Conservation (phyloP, 2,888 invertebrate species). For the Cheilosia pagana region DNA sequence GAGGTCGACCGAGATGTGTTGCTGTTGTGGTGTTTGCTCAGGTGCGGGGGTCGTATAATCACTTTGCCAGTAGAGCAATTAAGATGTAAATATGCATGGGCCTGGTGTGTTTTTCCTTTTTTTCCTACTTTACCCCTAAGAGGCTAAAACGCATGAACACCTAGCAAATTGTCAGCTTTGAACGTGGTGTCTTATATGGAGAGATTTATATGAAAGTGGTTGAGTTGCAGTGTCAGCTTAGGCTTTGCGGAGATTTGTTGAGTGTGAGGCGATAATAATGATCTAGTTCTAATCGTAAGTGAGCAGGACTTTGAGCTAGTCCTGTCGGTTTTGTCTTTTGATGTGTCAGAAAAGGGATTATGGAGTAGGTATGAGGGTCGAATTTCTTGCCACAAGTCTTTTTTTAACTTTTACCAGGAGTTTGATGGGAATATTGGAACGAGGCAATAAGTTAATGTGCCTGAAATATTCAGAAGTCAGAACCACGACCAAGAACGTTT, state of each 20-base stretch:
- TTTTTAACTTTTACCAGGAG: too few species aligned
- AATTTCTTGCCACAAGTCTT: too few species aligned
- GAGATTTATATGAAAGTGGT: not conserved
- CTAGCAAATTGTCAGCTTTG: conserved; percentile 67
- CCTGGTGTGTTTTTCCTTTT: not conserved
- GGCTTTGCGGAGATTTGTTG: not conserved
- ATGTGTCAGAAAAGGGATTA: too few species aligned
- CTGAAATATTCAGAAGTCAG: too few species aligned
- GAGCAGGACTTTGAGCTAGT: too few species aligned
- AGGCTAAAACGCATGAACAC: conserved; percentile 57
- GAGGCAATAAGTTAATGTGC: too few species aligned
- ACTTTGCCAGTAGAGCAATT: conserved; percentile 58
- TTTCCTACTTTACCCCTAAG: not conserved
- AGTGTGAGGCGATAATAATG: not conserved
- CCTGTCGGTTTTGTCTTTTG: too few species aligned
- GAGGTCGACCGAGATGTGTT: conserved; percentile 55
- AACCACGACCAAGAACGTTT: too few species aligned
- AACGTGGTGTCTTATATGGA: conserved; percentile 1
- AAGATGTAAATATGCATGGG: conserved; percentile 65
- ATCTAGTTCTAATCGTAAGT: not conserved
- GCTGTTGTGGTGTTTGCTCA: conserved; percentile 48
- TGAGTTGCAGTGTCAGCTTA: not conserved
- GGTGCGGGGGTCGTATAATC: conserved; percentile 46
- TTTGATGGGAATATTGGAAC: too few species aligned
- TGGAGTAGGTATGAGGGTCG: too few species aligned